Evolutionary conservation across 2,113 vertebrate genomes (phyloP).

Genomic region (Siphamia tubifer): DNA sequence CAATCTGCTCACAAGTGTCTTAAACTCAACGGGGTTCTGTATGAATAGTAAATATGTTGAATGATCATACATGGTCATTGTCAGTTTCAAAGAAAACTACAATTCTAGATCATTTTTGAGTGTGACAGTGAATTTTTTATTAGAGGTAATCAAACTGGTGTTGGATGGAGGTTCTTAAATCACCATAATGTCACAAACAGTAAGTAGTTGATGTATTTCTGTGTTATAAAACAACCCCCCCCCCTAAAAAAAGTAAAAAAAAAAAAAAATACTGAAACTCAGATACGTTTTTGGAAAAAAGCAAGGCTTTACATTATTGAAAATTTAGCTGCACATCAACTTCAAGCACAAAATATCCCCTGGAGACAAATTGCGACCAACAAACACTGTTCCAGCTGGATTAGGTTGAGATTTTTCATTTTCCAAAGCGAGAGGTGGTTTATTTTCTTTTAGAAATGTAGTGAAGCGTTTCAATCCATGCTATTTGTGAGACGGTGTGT

Average conservation of each 20-base stretch:
- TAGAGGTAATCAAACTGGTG: slow-evolving; percentile 25
- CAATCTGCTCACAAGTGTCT: not conserved
- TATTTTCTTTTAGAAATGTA: slow-evolving; percentile 38
- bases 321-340: slow-evolving; percentile 11
- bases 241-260: too few relatives aligned
- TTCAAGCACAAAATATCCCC: slow-evolving; percentile 19
- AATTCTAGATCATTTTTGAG: not conserved
- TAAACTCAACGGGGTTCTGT: too few relatives aligned
- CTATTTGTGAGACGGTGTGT: slow-evolving; percentile 20
- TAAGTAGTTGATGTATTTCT: slow-evolving; percentile 11
- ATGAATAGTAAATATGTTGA: too few relatives aligned
- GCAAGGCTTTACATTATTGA: not conserved
- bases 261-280: slow-evolving; percentile 1
- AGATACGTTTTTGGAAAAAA: not conserved
- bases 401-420: slow-evolving; percentile 33
- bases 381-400: slow-evolving; percentile 26
- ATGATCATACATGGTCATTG: too few relatives aligned
- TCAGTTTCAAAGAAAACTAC: slow-evolving; percentile 2
- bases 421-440: slow-evolving; percentile 37
- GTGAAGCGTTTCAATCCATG: slow-evolving; percentile 17
- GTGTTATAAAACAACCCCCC: too few relatives aligned
- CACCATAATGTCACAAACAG: not conserved
- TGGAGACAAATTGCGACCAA: slow-evolving; percentile 11
- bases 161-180: not conserved
- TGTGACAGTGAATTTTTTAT: slow-evolving; percentile 19